Evolutionary conservation across 2,797 vertebrate genomes (phyloP), one percentile per base, ranked within the genome.

Genomic region (Orestias chungarensis): DNA sequence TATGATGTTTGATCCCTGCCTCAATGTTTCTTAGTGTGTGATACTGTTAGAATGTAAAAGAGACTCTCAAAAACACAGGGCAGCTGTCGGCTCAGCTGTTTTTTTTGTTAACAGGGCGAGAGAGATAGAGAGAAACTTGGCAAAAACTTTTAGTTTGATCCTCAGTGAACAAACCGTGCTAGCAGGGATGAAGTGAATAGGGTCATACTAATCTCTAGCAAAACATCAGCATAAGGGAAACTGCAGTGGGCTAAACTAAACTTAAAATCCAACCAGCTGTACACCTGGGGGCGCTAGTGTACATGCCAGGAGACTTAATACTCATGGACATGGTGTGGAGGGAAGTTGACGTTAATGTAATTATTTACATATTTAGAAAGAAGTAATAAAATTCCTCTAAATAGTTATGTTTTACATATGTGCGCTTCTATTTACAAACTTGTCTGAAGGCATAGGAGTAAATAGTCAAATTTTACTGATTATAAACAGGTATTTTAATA

Each of bases 241-340:
- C 73, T 73, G 68, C 42, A 47, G 43, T 65, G 73, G 61, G 40
- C n/a, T n/a, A n/a, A n/a, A 61, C 64, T 80, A 47, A 71, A 70
- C 54, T 50, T 86, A 81, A 81, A 86, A 79, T 86, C 78, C 73
- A 73, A 50, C 73, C 62, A 70, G 46, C 70, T 78, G 80, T 79
- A 90, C 92, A 92, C 90, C 86, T 89, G 91, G 89, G 89, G 89
- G 91, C 89, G 88, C 91, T 87, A 80, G 65, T 57, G 52, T 64
- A 82, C 74, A 72, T 33, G 80, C 78, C 80, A 88, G 70, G 31
- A 81, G 27, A 77, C 79, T 47, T 38, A 62, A 31, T 71, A 72
- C 62, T 52, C 67, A 68, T 18, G 14, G 31, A 3, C 2, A 17
- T 2, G 40, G 38, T 74, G 68, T 4, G 29, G n/a, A 71, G 55